Conservation (phyloP, 2,797 vertebrate genomes). For the Cygnus olor region DNA sequence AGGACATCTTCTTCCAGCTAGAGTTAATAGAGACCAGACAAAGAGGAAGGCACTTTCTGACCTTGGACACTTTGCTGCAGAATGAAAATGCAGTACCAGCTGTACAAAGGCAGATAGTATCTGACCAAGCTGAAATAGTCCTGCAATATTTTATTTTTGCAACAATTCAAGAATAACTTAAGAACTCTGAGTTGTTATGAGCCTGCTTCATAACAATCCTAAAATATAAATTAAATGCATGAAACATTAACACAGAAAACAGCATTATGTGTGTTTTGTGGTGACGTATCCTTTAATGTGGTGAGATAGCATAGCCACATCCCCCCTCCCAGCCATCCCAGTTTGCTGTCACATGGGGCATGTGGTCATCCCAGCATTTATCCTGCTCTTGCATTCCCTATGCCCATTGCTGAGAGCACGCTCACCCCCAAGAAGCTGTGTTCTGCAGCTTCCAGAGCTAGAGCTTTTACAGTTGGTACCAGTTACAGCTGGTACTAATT, state of each 20-base stretch:
- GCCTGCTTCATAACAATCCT: neutral
- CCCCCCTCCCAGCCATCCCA: neutral
- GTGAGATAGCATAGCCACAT: neutral
- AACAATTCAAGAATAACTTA: neutral
- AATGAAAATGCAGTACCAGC: constrained; percentile 46
- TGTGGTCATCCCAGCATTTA: neutral
- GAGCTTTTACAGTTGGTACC: neutral
- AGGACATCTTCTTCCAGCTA: constrained; percentile 43
- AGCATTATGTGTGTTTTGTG: neutral
- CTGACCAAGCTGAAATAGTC: neutral
- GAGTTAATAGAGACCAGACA: constrained; percentile 63
- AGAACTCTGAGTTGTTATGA: constrained; percentile 2
- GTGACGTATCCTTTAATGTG: neutral
- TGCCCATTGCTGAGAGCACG: rapidly evolving
- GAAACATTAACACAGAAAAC: neutral
- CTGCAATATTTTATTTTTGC: neutral
- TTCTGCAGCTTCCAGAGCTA: neutral
- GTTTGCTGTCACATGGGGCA: neutral
- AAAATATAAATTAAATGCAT: neutral
- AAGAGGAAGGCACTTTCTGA: constrained; percentile 57
- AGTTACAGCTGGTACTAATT: constrained; percentile 15
- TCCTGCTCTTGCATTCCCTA: neutral
- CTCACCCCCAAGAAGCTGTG: neutral
- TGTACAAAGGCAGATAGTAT: neutral
- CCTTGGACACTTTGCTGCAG: constrained; percentile 47